Evolutionary conservation across 2,797 vertebrate species (phyloP).

Genomic region (Oryzias dopingdopingensis): DNA sequence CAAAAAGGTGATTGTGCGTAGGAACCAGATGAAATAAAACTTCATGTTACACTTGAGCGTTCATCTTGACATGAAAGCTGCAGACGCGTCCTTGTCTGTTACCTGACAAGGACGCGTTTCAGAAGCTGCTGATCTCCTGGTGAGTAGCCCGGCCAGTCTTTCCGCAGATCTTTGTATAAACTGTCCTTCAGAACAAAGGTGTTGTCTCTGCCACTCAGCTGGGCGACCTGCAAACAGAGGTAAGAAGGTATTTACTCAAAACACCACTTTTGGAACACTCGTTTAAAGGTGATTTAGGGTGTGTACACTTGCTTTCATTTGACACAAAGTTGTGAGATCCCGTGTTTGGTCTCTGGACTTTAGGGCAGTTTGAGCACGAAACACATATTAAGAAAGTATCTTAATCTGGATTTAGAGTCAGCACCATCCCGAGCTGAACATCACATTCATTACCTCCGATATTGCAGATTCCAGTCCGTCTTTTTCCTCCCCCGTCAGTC

Average conservation of each 20-base stretch:
- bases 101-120: conserved; percentile 88
- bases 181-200: conserved; percentile 83
- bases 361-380: too few species aligned
- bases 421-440: too few species aligned
- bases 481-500: conserved; percentile 82
- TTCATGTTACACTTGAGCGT: too few species aligned
- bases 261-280: too few species aligned
- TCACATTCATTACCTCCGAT: conserved; percentile 75
- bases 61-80: background rate
- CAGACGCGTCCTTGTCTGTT: conserved; percentile 23
- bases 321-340: too few species aligned
- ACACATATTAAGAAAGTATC: too few species aligned
- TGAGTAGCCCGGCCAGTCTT: conserved; percentile 92
- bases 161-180: conserved; percentile 87
- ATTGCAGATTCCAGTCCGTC: conserved; percentile 82
- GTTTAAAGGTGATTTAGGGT: background rate
- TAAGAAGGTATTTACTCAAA: background rate
- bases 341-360: too few species aligned
- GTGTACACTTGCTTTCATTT: too few species aligned
- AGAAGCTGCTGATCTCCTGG: conserved; percentile 89
- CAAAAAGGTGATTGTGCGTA: too few species aligned
- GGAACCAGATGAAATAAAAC: too few species aligned
- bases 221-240: conserved; percentile 80
- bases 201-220: conserved; percentile 81
- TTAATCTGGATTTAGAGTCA: too few species aligned